These are phyloP conservation scores for Pseudotriccus pelzelni DNA, from an alignment of 2,797 vertebrate genomes.

Conservation along the genomic window DNA sequence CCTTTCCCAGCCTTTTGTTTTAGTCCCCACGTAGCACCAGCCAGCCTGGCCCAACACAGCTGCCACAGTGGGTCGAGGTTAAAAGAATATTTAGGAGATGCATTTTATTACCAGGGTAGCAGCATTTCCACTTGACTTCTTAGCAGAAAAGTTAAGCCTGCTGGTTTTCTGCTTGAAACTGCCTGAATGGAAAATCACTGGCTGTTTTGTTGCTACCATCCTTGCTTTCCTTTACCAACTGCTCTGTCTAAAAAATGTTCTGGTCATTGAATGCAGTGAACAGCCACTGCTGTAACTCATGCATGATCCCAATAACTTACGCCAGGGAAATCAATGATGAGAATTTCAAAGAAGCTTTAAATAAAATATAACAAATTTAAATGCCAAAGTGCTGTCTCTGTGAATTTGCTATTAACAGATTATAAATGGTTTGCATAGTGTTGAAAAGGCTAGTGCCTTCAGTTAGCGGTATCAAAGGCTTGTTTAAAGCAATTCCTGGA, in stretches of 20 bases:
- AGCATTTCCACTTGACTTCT: constrained; percentile 62
- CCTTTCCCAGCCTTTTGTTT: background rate
- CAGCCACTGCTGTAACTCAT: constrained; percentile 53
- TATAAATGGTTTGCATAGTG: constrained; percentile 74
- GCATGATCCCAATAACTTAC: constrained; percentile 65
- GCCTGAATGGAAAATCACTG: constrained; percentile 46
- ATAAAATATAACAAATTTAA: constrained; percentile 75
- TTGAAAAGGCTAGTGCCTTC: constrained; percentile 70
- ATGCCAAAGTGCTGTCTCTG: constrained; percentile 64
- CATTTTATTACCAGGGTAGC: constrained; percentile 55
- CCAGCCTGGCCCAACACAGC: background rate
- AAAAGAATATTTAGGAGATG: constrained; percentile 36
- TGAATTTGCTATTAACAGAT: constrained; percentile 69
- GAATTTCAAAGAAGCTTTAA: constrained; percentile 72
- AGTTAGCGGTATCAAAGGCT: constrained; percentile 69
- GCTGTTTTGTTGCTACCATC: constrained; percentile 23
- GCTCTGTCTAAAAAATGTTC: constrained; percentile 45
- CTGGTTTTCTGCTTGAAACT: constrained; percentile 56
- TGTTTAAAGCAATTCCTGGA: constrained; percentile 73
- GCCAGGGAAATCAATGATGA: constrained; percentile 70
- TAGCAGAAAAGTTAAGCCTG: constrained; percentile 37
- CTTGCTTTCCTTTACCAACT: constrained; percentile 26
- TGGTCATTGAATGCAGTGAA: constrained; percentile 49
- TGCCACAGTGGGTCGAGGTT: background rate
- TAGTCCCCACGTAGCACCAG: background rate